Base-by-base conservation (phyloP, 2,888 invertebrate species). In the Tortrix viridana region DNA sequence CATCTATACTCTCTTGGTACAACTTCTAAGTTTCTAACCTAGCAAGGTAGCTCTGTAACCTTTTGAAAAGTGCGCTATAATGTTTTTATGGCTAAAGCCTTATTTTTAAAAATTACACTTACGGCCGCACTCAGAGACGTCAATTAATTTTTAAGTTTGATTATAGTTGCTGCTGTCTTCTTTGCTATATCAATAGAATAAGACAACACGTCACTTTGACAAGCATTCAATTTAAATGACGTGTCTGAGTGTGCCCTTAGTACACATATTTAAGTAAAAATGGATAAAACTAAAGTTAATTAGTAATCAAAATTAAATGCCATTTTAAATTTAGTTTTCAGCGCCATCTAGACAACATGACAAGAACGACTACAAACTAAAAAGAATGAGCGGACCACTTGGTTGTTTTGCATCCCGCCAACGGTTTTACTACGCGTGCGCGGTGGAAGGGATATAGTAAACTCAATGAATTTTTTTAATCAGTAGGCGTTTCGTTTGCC, bases 351-450 rank as follows among this genome's bases (percentile, higher is more conserved):
- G 54, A 5, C 20, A 19, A 41, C 47, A 9, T 9, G 4, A 7
- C 2, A 18, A 14, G 43, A 72, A 77, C 68, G 65, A 52, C 9
- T 38, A 19, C 18, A 38, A 46, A 50, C 18, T 47, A 26, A 55
- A 57, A 63, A 12, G 52, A 74, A 71, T 72, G 65, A 69, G 65
- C 60, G 61, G 54, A 60, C 67, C 4, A 56, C 18, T 48, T 5
- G 58, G 63, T 67, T 66, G 66, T 68, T 63, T 47, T 60, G 54
- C n/a, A 54, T 65, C 47, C 68, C 68, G 62, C 69, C 74, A 76
- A 80, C 80, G 79, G 77, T 77, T 72, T 69, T 79, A 82, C 77
- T 85, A 89, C 90, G 86, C 90, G 82, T 84, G 91, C 90, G 90
- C 80, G 71, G 65, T 81, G 79, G 86, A 80, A 88, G 86, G 84